Base-by-base conservation (phyloP, 2,888 invertebrate species). In the Drosophila yooni region DNA sequence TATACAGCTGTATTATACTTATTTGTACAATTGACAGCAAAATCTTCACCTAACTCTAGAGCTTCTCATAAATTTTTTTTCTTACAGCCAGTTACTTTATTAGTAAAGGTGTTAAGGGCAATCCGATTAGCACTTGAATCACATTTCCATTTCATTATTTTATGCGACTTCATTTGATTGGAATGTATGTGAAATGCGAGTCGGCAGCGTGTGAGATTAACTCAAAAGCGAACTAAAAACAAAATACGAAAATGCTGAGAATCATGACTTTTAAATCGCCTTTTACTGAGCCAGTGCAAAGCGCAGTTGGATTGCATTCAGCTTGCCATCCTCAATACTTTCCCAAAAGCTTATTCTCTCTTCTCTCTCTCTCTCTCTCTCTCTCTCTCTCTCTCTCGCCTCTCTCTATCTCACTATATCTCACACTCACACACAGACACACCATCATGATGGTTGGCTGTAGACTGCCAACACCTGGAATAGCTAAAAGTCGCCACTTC, bases 131-230 rank as follows among this genome's bases (percentile, higher is more conserved):
- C 65, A 33, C 53, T 48, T 56, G 50, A 57, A 51, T 61, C 21
- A 59, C 52, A 59, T 60, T 62, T 72, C 64, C 54, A 66, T 74
- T 76, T 66, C 76, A 79, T 83, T 87, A 83, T 76, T 70, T 81
- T 60, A 74, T 81, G 82, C 73, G 89, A 89, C 85, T 89, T 89
- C 89, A 81, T 69, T 89, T 87, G 84, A 86, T 89, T 89, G 87
- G 79, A 81, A 62, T 85, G 81, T 68, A 77, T 73, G 70, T 2
- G 59, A 36, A 43, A 40, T 46, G 51, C 33, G 52, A 48, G 46
- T 46, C 15, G 34, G 18, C 7, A 51, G 40, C 48, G 57, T 60
- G 59, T 33, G 59, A 33, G 80, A 68, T 75, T 78, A 76, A 50
- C 52, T 63, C 59, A 29, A 50, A 40, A 56, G 65, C 25, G 58